Evolutionary conservation across 2,113 vertebrate genomes (phyloP).

Genomic region (Hydrochoerus hydrochaeris): DNA sequence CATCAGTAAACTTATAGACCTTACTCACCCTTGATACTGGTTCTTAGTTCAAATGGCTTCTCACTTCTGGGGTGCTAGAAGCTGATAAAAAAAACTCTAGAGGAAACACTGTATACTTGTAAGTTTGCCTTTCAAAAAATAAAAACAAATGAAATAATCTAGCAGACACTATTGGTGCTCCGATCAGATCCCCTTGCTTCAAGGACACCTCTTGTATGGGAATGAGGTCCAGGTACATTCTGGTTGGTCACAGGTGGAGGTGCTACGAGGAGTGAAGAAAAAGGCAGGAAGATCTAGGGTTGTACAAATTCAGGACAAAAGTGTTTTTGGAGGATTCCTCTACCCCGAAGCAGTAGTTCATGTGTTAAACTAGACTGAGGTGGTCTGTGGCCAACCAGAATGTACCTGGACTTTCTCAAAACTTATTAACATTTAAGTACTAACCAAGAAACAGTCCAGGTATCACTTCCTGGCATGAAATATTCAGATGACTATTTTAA

Average conservation of each 20-base stretch:
- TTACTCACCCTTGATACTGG: background rate
- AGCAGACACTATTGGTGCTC: rapidly evolving
- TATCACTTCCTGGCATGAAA: background rate
- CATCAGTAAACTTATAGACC: background rate
- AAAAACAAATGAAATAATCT: background rate
- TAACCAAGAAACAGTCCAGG: background rate
- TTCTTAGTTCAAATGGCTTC: background rate
- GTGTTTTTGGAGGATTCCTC: no score
- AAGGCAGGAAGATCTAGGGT: background rate
- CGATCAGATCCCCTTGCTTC: background rate
- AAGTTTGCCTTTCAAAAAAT: background rate
- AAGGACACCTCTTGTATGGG: background rate
- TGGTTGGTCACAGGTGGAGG: no score
- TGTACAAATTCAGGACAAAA: no score
- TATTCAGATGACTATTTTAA: background rate
- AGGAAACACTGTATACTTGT: background rate
- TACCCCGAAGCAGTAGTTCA: background rate
- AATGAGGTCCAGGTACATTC: no score
- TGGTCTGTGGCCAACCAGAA: background rate
- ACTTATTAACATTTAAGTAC: background rate
- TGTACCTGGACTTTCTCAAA: background rate
- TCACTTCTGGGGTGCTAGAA: background rate
- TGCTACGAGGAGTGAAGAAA: background rate
- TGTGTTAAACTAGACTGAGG: background rate
- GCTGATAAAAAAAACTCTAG: background rate